phyloP scores from a whole-genome alignment of 1,140 invertebrate genomes.

The Tetramorium simillimum region DNA sequence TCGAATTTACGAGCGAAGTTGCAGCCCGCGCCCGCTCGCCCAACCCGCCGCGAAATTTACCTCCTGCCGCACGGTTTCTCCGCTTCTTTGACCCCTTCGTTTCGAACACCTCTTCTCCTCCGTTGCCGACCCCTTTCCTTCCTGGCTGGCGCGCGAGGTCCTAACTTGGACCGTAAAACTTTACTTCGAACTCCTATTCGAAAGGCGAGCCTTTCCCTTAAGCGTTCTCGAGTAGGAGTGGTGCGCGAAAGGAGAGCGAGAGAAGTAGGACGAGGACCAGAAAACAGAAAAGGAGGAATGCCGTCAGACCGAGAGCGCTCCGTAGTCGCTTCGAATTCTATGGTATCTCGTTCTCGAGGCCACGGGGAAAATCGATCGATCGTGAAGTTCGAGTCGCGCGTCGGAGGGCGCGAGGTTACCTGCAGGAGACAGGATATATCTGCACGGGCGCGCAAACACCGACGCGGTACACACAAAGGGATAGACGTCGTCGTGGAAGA shows the following conservation, averaged over 20 bases:
- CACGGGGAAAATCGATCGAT: slow-evolving; percentile 66
- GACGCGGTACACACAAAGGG: slow-evolving; percentile 39
- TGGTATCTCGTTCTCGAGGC: slow-evolving; percentile 53
- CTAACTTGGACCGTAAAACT: slow-evolving; percentile 79
- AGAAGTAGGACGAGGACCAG: background rate
- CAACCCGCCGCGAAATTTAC: slow-evolving; percentile 61
- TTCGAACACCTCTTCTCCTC: slow-evolving; percentile 53
- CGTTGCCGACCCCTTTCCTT: slow-evolving; percentile 46
- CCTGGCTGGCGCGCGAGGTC: slow-evolving; percentile 32
- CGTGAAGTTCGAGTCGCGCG: slow-evolving; percentile 32
- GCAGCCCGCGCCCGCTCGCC: slow-evolving; percentile 52
- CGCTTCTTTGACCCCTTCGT: slow-evolving; percentile 53
- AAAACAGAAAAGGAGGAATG: slow-evolving; percentile 7
- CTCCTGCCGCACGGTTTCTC: slow-evolving; percentile 26
- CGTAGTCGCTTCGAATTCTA: slow-evolving; percentile 66
- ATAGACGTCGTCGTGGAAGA: slow-evolving; percentile 37
- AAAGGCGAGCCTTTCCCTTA: slow-evolving; percentile 69
- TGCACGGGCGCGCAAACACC: slow-evolving; percentile 39
- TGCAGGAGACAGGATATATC: slow-evolving; percentile 54
- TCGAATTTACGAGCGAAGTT: slow-evolving; percentile 80
- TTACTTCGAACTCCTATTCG: slow-evolving; percentile 68
- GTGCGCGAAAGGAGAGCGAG: background rate
- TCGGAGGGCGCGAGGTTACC: slow-evolving; percentile 51
- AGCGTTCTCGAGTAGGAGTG: slow-evolving; percentile 56
- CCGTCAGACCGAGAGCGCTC: slow-evolving; percentile 49